These are phyloP conservation scores for Congeria kusceri DNA, from an alignment of 2,888 invertebrate species.

Conservation along the genomic window DNA sequence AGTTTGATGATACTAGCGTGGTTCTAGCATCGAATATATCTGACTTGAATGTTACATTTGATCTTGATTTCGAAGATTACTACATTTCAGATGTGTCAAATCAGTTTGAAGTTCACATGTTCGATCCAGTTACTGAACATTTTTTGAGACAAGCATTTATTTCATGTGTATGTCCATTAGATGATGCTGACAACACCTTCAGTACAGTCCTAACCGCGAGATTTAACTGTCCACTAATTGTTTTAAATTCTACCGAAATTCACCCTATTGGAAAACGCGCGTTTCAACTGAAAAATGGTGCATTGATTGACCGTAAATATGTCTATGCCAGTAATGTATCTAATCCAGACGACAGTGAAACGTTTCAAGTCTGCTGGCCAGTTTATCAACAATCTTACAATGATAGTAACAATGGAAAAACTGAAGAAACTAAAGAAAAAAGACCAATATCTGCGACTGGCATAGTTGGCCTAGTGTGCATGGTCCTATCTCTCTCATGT, in stretches of 20 bases:
- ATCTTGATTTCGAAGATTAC: neutral
- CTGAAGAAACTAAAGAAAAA: neutral
- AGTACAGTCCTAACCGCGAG: neutral
- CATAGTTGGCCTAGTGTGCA: slow-evolving; percentile 41
- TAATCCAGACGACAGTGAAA: neutral
- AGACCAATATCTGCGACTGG: slow-evolving; percentile 17
- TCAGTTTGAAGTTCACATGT: neutral
- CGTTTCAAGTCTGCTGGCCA: neutral
- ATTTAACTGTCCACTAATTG: neutral
- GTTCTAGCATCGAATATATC: neutral
- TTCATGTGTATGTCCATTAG: neutral
- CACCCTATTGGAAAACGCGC: neutral
- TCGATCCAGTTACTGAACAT: neutral
- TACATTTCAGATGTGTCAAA: neutral
- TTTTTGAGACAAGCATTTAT: neutral
- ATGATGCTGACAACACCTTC: no score
- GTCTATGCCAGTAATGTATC: neutral
- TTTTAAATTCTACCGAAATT: neutral
- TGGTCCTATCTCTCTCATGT: slow-evolving; percentile 37
- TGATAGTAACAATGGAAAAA: neutral
- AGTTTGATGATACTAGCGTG: neutral
- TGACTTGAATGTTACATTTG: neutral
- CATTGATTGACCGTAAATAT: neutral
- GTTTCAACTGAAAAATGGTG: neutral
- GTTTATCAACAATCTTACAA: no score